Evolutionary conservation across 2,888 invertebrate species (phyloP).

Genomic region (Amiota minor): DNA sequence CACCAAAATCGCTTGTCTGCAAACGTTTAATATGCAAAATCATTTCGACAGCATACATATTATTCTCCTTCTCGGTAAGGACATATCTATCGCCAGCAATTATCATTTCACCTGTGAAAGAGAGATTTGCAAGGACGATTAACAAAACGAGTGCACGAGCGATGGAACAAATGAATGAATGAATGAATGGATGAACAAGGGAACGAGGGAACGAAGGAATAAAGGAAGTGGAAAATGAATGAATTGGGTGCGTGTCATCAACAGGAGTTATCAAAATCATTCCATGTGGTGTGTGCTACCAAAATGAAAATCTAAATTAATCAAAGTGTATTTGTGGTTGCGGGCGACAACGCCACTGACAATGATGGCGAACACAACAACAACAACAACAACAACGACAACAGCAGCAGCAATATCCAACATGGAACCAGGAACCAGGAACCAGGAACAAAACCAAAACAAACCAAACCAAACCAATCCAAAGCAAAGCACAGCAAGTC

Average conservation of each 20-base stretch:
- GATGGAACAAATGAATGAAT: too few relatives aligned
- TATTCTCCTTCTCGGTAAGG: conserved; percentile 85
- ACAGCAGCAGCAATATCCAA: too few relatives aligned
- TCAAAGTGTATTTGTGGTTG: conserved; percentile 20
- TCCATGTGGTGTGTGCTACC: background rate
- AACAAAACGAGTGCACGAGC: background rate
- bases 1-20: conserved; percentile 85
- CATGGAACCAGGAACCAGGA: background rate
- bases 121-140: conserved; percentile 32
- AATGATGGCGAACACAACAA: background rate
- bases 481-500: background rate
- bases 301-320: conserved; percentile 28
- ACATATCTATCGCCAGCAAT: conserved; percentile 89
- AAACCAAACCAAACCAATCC: background rate
- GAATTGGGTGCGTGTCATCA: too few relatives aligned
- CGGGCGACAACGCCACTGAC: background rate
- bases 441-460: background rate
- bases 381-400: too few relatives aligned
- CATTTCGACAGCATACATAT: conserved; percentile 91
- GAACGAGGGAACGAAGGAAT: too few relatives aligned
- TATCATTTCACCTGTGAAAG: conserved; percentile 87
- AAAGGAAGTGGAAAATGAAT: too few relatives aligned
- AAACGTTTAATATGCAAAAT: conserved; percentile 83
- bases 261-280: background rate
- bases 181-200: too few relatives aligned